Evolutionary conservation across 2,888 invertebrate species (phyloP), one percentile per base, ranked within the genome.

Genomic region (Gerris lacustris): DNA sequence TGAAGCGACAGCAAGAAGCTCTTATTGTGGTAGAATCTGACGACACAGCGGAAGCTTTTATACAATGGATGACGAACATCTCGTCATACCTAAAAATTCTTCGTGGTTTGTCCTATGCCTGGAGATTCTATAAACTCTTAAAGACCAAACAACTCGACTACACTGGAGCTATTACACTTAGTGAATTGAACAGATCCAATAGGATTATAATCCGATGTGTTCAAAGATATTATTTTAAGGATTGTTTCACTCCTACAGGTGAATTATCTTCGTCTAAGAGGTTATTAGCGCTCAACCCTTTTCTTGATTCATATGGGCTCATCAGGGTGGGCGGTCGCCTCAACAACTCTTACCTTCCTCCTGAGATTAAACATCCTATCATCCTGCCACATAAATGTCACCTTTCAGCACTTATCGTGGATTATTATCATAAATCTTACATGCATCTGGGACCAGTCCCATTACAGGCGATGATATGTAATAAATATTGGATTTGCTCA

Each of bases 251-350:
- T 55, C 31, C 31, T 31, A 31, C 31, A 31, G 31, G 55, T 9
- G 15, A 55, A 15, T 55, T 55, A 11, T 11, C 55, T 55, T 15
- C 70, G 6, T 17, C 63, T 15, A 43, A 31, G 17, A 68, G 18
- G 44, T 63, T 71, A 6, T 15, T 47, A 6, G 43, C 68, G 4
- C 43, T 72, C 6, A 47, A 43, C 11, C 45, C 67, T 6, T 72
- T 70, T 67, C n/a, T 68, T 6, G 70, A 70, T 18, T 7, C 15
- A 6, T 31, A 6, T 4, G 70, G 72, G n/a, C 15, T 72, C 66
- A 5, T 70, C 70, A 72, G 70, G 72, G 70, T 72, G 72, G 72
- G 72, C 70, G 70, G 72, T 18, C 45, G 72, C 11, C 55, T 72
- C 15, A 44, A 44, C 9, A 69, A 69, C 43, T 31, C 69, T 6